A percentile compares a stretch with the other conserved stretches of the same genome.
Conservation (phyloP, 2,888 invertebrate genomes). For the Cheilosia impressa region DNA sequence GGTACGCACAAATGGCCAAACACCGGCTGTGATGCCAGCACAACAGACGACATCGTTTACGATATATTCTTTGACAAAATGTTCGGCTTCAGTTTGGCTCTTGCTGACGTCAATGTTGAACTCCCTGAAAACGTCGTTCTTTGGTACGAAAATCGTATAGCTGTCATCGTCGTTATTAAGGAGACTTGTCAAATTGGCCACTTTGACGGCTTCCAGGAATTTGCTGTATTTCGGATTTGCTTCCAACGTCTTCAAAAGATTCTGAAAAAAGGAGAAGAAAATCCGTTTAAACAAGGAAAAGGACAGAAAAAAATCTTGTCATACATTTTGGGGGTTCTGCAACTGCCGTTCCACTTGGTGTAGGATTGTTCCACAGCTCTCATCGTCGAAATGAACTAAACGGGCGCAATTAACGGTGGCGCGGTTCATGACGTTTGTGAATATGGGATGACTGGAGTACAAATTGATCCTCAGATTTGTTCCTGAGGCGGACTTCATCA, state of each 20-base stretch:
- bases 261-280: constrained; percentile 75
- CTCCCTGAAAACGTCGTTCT: constrained; percentile 83
- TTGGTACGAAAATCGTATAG: constrained; percentile 82
- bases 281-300: background rate
- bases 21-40: constrained; percentile 83
- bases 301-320: constrained; percentile 17
- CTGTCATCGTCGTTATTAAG: constrained; percentile 80
- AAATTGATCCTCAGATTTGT: constrained; percentile 86
- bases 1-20: constrained; percentile 83
- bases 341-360: constrained; percentile 87
- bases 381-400: constrained; percentile 86
- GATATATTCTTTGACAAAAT: constrained; percentile 82
- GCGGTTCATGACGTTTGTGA: constrained; percentile 85
- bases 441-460: constrained; percentile 86
- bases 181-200: constrained; percentile 81
- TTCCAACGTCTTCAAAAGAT: constrained; percentile 80
- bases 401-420: constrained; percentile 89
- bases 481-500: constrained; percentile 84
- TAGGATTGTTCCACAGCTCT: constrained; percentile 88
- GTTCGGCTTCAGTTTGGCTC: constrained; percentile 78
- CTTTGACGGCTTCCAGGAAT: constrained; percentile 81
- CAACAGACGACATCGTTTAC: constrained; percentile 83
- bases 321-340: constrained; percentile 81
- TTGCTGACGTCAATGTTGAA: constrained; percentile 79
- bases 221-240: constrained; percentile 82